Base-by-base conservation (phyloP, 2,113 vertebrate species). In the Myrmophylax atrothorax region DNA sequence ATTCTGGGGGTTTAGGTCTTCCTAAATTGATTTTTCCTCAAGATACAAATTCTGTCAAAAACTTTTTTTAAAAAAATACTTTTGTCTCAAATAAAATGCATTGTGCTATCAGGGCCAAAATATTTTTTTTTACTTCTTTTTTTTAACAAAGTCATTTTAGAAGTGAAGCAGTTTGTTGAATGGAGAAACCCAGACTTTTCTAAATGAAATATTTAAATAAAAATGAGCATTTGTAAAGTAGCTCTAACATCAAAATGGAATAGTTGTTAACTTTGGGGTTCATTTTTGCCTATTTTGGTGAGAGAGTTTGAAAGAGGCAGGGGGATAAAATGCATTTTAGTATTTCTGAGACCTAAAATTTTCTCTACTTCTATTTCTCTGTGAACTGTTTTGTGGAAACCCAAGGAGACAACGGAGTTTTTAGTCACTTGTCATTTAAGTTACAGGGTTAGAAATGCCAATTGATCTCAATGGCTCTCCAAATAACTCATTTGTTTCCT, bases 31-130 rank as follows among this genome's bases (percentile, higher is more conserved):
- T 64, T 76, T 70, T 68, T 20, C 12, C 38, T 18, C 14, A 64
- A 33, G 14, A 28, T 31, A 68, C 7, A n/a, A 1, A n/a, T 76
- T 89, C 25, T 46, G 13, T 69, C 28, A 64, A 68, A 85, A 91
- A 22, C 2, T 7, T 31, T 2, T 47, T 25, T 2, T 22, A 59
- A 26, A 12, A 24, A 3, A 18, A 8, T 81, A 1, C 8, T 79
- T 91, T 84, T 60, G 18, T 70, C 12, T 78, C 73, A 81, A 29
- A 59, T 53, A 19, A 84, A 53, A 56, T 38, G 1, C 53, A 15
- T 58, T 46, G 12, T 38, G 28, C 55, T 40, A 22, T 35, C 50
- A 49, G 9, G 70, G 93, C 10, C 14, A 47, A 90, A 92, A 33
- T 18, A 49, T 19, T 49, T 40, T 42, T 42, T 42, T 42, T 42